Conservation (phyloP, 1,140 invertebrate species). For the Pseudomyrmex flavicornis region DNA sequence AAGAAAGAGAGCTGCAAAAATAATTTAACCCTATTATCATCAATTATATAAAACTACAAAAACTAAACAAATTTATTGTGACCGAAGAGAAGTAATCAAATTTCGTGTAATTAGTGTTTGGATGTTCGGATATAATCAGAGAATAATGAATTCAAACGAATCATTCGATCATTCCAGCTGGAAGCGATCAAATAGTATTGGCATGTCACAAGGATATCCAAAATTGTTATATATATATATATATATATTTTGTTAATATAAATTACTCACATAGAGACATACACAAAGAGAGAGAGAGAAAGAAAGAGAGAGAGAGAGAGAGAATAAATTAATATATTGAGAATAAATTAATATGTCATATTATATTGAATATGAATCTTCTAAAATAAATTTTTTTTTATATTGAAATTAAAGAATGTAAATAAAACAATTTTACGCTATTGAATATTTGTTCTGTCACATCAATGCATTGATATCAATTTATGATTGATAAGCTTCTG, state of each 20-base stretch:
- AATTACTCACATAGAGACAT: neutral
- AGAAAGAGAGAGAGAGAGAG: no score
- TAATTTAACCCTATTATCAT: neutral
- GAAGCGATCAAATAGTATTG: slow-evolving; percentile 17
- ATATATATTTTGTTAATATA: slow-evolving; percentile 25
- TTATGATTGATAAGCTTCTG: slow-evolving; percentile 19
- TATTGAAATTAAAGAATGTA: slow-evolving; percentile 17
- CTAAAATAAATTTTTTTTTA: slow-evolving; percentile 12
- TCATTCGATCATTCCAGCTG: slow-evolving; percentile 32
- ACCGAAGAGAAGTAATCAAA: slow-evolving; percentile 6
- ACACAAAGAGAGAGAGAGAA: no score
- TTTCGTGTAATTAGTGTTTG: slow-evolving; percentile 30
- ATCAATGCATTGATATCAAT: slow-evolving; percentile 12
- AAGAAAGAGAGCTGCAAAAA: no score
- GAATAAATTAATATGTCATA: no score
- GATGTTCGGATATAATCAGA: slow-evolving; percentile 10
- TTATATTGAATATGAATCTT: neutral
- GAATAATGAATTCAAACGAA: slow-evolving; percentile 19
- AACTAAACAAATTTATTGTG: neutral
- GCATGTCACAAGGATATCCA: slow-evolving; percentile 23
- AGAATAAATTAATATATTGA: no score
- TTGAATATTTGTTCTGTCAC: neutral
- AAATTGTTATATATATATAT: slow-evolving; percentile 14
- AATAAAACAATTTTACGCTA: neutral
- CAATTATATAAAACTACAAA: neutral